Conservation (phyloP, 2,113 vertebrate genomes). For the Podilymbus podiceps region DNA sequence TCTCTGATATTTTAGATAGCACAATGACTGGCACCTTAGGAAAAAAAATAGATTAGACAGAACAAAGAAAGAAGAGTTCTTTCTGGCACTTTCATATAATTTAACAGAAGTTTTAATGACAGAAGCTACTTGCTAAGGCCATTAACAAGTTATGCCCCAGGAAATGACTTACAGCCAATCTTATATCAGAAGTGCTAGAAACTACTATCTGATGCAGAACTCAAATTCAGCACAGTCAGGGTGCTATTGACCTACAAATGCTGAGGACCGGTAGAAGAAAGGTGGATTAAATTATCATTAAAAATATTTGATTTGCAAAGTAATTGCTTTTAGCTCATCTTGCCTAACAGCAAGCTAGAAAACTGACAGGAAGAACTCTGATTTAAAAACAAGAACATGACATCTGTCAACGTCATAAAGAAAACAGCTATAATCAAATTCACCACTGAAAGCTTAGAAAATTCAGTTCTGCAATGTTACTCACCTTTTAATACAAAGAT, state of each 20-base stretch:
- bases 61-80: background rate
- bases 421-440: background rate
- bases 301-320: background rate
- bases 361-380: background rate
- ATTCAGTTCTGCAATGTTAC: background rate
- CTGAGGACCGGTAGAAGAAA: background rate
- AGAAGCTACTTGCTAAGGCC: background rate
- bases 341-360: background rate
- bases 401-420: background rate
- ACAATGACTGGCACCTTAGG: background rate
- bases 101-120: background rate
- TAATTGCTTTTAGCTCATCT: background rate
- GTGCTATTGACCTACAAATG: background rate
- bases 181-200: background rate
- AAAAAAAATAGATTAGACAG: background rate
- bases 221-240: background rate
- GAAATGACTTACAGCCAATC: background rate
- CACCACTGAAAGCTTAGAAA: background rate
- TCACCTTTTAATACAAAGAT: background rate
- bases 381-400: background rate
- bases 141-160: background rate
- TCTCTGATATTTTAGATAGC: background rate
- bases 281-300: background rate
- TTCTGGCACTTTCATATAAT: background rate
- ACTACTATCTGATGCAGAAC: background rate